Base-by-base conservation (phyloP, 2,797 vertebrate species). In the Macrochelys suwanniensis region DNA sequence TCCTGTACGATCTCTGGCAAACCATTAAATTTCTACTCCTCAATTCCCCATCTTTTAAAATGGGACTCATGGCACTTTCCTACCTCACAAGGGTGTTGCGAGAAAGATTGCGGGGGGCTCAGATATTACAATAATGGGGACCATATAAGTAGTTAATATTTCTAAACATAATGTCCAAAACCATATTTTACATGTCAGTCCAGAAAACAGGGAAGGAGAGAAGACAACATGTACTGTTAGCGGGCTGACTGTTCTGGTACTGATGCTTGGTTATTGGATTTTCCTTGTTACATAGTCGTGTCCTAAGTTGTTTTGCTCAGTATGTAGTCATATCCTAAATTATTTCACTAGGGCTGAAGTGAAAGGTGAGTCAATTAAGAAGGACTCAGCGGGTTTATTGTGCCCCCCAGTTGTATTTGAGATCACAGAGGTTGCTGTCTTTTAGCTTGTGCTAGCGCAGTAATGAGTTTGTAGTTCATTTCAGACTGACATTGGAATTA, bases 381-480 rank as follows among this genome's bases (percentile, higher is more conserved):
- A 95, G 82, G 86, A 89, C 88, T 89, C 28, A 71, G 77, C 11
- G 93, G 91, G 92, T 74, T 92, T 96, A 97, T 89, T 15, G 1
- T 92, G 92, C 90, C 92, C 95, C 94, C 82, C 71, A 93, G 89
- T 54, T 85, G 31, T 74, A 89, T 89, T 89, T 91, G 87, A 95
- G 94, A 89, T 89, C 92, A 88, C 82, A 85, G 71, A 88, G 87
- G 74, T 42, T 91, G 74, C 80, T 85, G 92, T 84, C 88, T 95
- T 2, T 91, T 91, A 88, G 61, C 56, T 85, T 87, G 21, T 95
- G 77, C 88, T 89, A 95, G 74, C 65, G 51, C 82, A 94, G 81
- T 84, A 91, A 4, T 82, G 82, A 96, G 82, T 59, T 84, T 57
- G 6, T 68, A 84, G 84, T 25, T 93, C 28, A 87, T 91, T 82